phyloP scores from a whole-genome alignment of 2,888 invertebrate species.

The Tanytarsus gracilentus region DNA sequence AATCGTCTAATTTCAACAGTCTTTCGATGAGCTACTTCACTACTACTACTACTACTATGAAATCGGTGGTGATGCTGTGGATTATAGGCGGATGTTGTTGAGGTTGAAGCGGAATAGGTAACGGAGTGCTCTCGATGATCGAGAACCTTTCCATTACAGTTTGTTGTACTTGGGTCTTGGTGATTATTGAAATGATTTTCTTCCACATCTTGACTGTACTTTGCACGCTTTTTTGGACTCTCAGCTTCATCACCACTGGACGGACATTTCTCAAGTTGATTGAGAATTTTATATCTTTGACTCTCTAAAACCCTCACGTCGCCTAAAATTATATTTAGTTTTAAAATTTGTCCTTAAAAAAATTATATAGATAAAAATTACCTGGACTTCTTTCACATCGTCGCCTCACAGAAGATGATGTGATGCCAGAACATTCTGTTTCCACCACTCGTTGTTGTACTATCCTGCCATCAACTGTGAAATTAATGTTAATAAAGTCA shows the following conservation, averaged over 20 bases:
- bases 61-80: conserved; percentile 9
- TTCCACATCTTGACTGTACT: conserved; percentile 46
- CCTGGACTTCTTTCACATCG: conserved; percentile 22
- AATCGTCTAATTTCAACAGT: conserved; percentile 46
- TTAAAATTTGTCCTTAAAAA: background rate
- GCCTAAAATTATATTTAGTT: conserved; percentile 39
- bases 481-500: background rate
- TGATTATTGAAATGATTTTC: conserved; percentile 32
- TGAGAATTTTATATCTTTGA: conserved; percentile 58
- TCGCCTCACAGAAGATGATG: conserved; percentile 1
- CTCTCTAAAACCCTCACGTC: conserved; percentile 62
- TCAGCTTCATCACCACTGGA: conserved; percentile 60
- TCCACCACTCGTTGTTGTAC: conserved; percentile 16
- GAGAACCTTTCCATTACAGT: conserved; percentile 29
- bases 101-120: no score
- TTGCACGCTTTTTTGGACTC: conserved; percentile 57
- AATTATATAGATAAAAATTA: background rate
- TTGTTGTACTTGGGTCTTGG: conserved; percentile 24
- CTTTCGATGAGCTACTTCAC: conserved; percentile 35
- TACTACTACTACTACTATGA: conserved; percentile 16
- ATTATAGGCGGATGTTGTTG: background rate
- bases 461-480: conserved; percentile 14
- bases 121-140: conserved; percentile 23
- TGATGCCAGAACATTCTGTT: conserved; percentile 9
- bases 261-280: conserved; percentile 61